Evolutionary conservation across 2,888 invertebrate species (phyloP), one percentile per base, ranked within the genome.

Genomic region (Resseliella maxima): DNA sequence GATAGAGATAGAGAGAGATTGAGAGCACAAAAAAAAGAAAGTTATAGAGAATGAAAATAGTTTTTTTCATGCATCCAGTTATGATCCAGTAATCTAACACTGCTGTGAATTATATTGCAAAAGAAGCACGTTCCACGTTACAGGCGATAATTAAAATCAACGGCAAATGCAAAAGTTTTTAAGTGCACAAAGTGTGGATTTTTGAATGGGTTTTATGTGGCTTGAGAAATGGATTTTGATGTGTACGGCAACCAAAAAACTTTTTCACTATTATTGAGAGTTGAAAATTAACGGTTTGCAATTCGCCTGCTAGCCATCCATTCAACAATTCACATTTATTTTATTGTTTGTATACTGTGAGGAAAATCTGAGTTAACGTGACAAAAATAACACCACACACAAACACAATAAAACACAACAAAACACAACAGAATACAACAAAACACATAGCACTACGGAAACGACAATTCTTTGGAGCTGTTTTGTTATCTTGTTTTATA

Each of bases 141-240:
- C 31, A n/a, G 72, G 72, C 72, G 72, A 72, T 72, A 72, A 72
- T 72, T 72, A 72, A 72, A 72, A 72, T 72, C 72, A n/a, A 31
- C 72, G 72, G 31, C n/a, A n/a, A n/a, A n/a, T n/a, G 2, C 5
- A 3, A 72, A 72, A 72, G 72, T 72, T 72, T 72, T 72, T 12
- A 72, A 15, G 72, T n/a, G 59, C 15, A 31, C 1, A 72, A 2
- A 31, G 2, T 31, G 35, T 31, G 31, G 31, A 31, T 31, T 72
- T 50, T 21, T 50, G 46, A 24, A 59, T 59, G 59, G 59, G 59
- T n/a, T n/a, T 59, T 59, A 12, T 59, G 27, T 59, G 59, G 24
- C 59, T 59, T 59, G 59, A 59, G 59, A n/a, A 59, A 59, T 59
- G 59, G 59, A 59, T 6, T 59, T 59, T 59, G 59, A n/a, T 59